phyloP scores from a whole-genome alignment of 2,113 vertebrate species.

The Caranx melampygus region DNA sequence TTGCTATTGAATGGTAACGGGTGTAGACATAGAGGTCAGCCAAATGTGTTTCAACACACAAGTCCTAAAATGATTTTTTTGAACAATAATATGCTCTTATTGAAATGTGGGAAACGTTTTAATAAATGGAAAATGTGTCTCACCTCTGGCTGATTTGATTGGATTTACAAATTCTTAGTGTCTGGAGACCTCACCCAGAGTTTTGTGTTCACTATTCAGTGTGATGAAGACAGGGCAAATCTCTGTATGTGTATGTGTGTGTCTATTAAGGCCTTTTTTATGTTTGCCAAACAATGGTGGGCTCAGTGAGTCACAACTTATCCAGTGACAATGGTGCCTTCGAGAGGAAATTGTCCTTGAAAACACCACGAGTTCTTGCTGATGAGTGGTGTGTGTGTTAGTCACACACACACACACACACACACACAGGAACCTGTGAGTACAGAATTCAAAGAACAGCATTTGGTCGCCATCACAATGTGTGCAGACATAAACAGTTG shows the following conservation, averaged over 20 bases:
- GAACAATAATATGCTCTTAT: neutral
- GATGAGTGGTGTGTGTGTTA: neutral
- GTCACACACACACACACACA: neutral
- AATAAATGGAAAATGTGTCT: neutral
- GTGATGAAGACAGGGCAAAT: neutral
- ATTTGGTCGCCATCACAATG: neutral
- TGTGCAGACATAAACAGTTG: neutral
- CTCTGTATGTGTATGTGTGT: slow-evolving; percentile 5
- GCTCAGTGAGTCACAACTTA: slow-evolving; percentile 46
- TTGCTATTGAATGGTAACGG: neutral
- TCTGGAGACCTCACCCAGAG: neutral
- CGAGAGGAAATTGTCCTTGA: slow-evolving; percentile 56
- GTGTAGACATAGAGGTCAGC: neutral
- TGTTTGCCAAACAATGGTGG: slow-evolving; percentile 34
- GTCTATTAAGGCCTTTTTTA: neutral
- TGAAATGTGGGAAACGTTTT: neutral
- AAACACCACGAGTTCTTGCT: slow-evolving; percentile 23
- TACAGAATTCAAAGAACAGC: neutral
- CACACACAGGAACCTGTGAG: neutral
- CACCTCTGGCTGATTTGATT: neutral
- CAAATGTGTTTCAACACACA: neutral
- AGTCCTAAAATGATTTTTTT: neutral
- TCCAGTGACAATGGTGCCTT: slow-evolving; percentile 49
- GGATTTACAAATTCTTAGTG: neutral
- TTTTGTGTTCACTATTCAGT: neutral